phyloP scores from a whole-genome alignment of 2,113 vertebrate genomes.

The Clupea harengus region DNA sequence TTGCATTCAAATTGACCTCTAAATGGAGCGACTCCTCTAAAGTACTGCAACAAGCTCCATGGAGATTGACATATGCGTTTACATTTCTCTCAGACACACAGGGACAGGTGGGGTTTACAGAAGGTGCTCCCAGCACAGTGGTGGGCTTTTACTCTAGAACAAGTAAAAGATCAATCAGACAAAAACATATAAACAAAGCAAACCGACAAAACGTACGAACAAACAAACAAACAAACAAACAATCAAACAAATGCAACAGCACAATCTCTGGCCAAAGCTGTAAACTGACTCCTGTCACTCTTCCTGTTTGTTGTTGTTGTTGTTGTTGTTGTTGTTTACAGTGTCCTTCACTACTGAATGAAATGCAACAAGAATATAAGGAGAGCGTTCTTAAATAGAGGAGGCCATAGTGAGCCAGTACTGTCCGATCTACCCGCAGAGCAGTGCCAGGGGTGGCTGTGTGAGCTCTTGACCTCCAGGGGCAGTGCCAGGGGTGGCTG shows the following conservation, averaged over 20 bases:
- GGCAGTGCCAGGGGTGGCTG: no score
- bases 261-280: slow-evolving; percentile 76
- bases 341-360: slow-evolving; percentile 58
- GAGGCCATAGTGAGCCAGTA: slow-evolving; percentile 59
- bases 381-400: slow-evolving; percentile 63
- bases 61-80: slow-evolving; percentile 50
- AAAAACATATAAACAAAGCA: slow-evolving; percentile 48
- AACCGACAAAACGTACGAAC: slow-evolving; percentile 41
- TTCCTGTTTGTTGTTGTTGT: slow-evolving; percentile 51
- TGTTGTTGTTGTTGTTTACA: slow-evolving; percentile 29
- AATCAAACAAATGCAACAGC: no score
- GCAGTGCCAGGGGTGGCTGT: slow-evolving; percentile 58
- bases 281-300: slow-evolving; percentile 72
- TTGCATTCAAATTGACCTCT: slow-evolving; percentile 73
- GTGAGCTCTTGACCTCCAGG: slow-evolving; percentile 26
- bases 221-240: slow-evolving; percentile 27
- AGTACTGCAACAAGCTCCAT: slow-evolving; percentile 48
- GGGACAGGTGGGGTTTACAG: slow-evolving; percentile 41
- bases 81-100: slow-evolving; percentile 54
- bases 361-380: slow-evolving; percentile 62
- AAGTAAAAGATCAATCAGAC: slow-evolving; percentile 72
- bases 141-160: slow-evolving; percentile 78
- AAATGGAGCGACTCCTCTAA: slow-evolving; percentile 61
- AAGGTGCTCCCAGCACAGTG: slow-evolving; percentile 55
- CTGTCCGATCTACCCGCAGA: slow-evolving; percentile 54